phyloP scores from a whole-genome alignment of 23 tunicate genomes.

The Ascidia mentula region DNA sequence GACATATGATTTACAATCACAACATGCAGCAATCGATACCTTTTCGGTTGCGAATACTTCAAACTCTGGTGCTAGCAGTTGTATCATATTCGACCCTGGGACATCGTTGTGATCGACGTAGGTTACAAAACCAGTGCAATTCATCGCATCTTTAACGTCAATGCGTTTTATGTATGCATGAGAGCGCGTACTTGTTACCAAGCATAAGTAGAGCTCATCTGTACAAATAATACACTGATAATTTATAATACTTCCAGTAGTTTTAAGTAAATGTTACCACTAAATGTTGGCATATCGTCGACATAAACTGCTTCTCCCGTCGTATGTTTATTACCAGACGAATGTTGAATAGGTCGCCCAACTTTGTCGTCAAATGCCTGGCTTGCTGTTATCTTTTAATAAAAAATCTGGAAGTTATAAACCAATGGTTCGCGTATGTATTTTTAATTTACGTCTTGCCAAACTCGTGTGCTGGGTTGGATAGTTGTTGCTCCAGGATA shows the following conservation, averaged over 20 bases:
- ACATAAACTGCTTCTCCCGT: constrained; percentile 87
- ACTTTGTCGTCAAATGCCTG: constrained; percentile 49
- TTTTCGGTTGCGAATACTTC: constrained; percentile 65
- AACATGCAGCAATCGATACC: not conserved
- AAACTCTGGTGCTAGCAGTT: not conserved
- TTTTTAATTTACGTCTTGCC: too few species aligned
- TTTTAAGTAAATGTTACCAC: too few species aligned
- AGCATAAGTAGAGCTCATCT: constrained; percentile 65
- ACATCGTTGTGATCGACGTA: constrained; percentile 60
- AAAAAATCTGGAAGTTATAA: too few species aligned
- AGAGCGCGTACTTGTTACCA: constrained; percentile 71
- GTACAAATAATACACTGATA: not conserved
- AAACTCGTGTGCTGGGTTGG: too few species aligned
- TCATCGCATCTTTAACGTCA: constrained; percentile 32
- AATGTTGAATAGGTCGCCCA: constrained; percentile 48
- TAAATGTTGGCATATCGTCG: constrained; percentile 70
- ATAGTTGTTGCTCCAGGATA: too few species aligned
- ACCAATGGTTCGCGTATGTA: not conserved
- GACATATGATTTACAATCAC: not conserved
- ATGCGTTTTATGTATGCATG: constrained; percentile 63
- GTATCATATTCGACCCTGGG: constrained; percentile 40
- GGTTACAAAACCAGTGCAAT: constrained; percentile 56
- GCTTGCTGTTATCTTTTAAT: not conserved
- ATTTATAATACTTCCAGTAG: not conserved
- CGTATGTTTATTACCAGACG: constrained; percentile 60